Base-by-base conservation (phyloP, 2,888 invertebrate species). In the Rhorus exstirpatorius region DNA sequence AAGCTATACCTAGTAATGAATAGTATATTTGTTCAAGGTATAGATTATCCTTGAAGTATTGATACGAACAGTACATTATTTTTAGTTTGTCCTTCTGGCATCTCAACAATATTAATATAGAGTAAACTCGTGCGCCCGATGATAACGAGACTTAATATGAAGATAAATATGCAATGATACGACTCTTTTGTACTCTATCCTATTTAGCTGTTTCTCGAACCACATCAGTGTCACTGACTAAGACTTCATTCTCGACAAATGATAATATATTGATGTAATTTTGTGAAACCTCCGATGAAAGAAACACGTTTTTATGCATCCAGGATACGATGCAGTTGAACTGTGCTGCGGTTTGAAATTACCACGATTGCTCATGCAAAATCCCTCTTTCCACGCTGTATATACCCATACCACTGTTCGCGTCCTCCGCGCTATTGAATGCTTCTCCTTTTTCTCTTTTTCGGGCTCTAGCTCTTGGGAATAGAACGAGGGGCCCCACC, bases 391-490 rank as follows among this genome's bases (percentile, higher is more conserved):
- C 38, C 12, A 41, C 53, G 26, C 44, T 35, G 44, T 77, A 35
- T 44, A 67, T 61, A 61, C 51, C 31, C 35, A 44, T 49, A 61
- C 60, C 77, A 35, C 63, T 81, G 53, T 79, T 72, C 70, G 26
- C 70, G 44, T 83, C 24, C 49, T 76, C 19, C 19, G 26, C 55
- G 51, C 51, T 63, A 65, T 61, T 51, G 38, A 68, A 75, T 35
- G 58, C 60, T 76, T 71, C 65, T 67, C 31, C 53, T 81, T 80
- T 82, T 71, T 77, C 72, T 77, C 80, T 58, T 38, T 68, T 19
- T 21, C 51, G 65, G 53, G 71, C 71, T 81, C 58, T 68, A 71
- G 74, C 55, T 58, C 63, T 63, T 24, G 8, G 61, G 44, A 46
- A 19, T 61, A 58, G 44, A 49, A 65, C 74, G 79, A 74, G 77